phyloP scores from a whole-genome alignment of 1,140 invertebrate genomes.

The Chionoecetes opilio region DNA sequence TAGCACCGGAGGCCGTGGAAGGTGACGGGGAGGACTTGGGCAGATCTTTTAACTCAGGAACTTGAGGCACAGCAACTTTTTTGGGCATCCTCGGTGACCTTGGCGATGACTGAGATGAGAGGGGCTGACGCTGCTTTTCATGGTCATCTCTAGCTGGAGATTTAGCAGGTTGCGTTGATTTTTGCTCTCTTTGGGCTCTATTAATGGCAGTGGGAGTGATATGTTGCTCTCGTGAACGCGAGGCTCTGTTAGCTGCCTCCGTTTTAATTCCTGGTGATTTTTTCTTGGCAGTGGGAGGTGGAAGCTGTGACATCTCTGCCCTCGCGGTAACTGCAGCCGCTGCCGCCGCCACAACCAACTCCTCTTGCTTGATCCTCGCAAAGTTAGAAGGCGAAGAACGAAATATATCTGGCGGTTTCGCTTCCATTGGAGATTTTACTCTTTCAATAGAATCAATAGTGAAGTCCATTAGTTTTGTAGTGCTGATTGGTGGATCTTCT shows the following conservation, averaged over 20 bases:
- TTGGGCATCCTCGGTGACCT: slow-evolving; percentile 80
- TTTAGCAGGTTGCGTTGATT: slow-evolving; percentile 71
- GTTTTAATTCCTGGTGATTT: background rate
- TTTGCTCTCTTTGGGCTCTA: slow-evolving; percentile 56
- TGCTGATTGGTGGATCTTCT: slow-evolving; percentile 84
- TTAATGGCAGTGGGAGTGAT: slow-evolving; percentile 69
- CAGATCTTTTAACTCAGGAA: slow-evolving; percentile 80
- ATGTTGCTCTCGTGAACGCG: slow-evolving; percentile 32
- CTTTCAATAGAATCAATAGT: slow-evolving; percentile 78
- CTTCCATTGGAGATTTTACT: slow-evolving; percentile 80
- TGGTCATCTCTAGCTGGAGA: slow-evolving; percentile 42
- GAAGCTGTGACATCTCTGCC: background rate
- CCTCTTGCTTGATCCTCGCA: slow-evolving; percentile 55
- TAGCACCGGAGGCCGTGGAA: slow-evolving; percentile 53
- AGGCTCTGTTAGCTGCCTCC: slow-evolving; percentile 40
- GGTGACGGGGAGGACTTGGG: slow-evolving; percentile 70
- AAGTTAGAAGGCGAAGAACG: slow-evolving; percentile 66
- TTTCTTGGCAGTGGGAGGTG: background rate
- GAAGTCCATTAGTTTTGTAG: slow-evolving; percentile 81
- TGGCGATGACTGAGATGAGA: slow-evolving; percentile 75
- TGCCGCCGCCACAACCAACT: slow-evolving; percentile 33
- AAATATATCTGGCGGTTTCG: slow-evolving; percentile 77
- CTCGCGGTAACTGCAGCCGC: slow-evolving; percentile 29
- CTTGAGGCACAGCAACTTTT: slow-evolving; percentile 80
- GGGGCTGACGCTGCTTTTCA: slow-evolving; percentile 67